phyloP scores from a whole-genome alignment of 2,797 vertebrate genomes.

The Limnodromus scolopaceus region DNA sequence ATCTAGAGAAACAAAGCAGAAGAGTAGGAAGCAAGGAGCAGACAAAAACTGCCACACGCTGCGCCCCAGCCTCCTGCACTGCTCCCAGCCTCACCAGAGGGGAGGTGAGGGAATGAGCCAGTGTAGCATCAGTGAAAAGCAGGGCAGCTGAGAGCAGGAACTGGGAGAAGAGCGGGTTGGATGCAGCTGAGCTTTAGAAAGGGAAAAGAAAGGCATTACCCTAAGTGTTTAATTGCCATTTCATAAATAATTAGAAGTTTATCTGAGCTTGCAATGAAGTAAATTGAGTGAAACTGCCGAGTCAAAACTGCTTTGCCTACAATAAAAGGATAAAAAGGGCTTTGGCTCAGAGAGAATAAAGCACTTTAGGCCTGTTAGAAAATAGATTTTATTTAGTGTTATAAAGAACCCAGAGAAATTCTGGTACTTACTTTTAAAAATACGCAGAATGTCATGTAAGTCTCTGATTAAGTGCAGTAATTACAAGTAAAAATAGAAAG shows the following conservation, averaged over 20 bases:
- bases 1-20: not conserved
- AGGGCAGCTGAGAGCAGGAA: not conserved
- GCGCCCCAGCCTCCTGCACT: too few relatives aligned
- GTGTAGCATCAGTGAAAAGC: not conserved
- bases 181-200: not conserved
- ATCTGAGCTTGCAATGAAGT: not conserved
- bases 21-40: not conserved
- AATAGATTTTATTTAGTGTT: conserved; percentile 22
- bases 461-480: not conserved
- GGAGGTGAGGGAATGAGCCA: not conserved
- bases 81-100: not conserved
- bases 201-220: not conserved
- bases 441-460: too few relatives aligned
- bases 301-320: not conserved
- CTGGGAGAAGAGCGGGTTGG: not conserved
- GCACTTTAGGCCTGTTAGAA: not conserved
- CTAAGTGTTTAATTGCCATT: not conserved
- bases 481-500: not conserved
- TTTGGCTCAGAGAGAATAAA: not conserved
- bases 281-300: not conserved
- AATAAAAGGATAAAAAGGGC: not conserved
- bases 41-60: not conserved
- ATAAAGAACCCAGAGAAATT: not conserved
- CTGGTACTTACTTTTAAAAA: not conserved
- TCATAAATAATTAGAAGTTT: not conserved